These are phyloP conservation scores for Conger conger DNA, from an alignment of 2,113 vertebrate genomes.

Conservation along the genomic window DNA sequence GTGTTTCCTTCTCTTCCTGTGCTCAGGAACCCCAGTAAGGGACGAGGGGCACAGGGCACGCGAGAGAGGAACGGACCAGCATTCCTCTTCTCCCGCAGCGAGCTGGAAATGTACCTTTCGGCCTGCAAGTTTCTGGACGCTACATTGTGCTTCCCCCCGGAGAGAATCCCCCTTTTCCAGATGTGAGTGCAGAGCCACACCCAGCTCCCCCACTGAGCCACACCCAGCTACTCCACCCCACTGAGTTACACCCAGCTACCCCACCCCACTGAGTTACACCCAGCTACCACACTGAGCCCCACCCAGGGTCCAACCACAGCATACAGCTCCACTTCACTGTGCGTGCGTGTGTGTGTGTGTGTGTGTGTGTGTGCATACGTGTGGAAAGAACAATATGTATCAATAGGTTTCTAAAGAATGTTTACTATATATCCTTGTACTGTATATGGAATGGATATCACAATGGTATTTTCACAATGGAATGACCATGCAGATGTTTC, in stretches of 20 bases:
- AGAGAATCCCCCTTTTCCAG: slow-evolving; percentile 92
- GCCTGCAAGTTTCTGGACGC: slow-evolving; percentile 95
- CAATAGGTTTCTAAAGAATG: no score
- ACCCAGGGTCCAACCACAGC: no score
- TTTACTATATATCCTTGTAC: no score
- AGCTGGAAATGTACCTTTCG: slow-evolving; percentile 84
- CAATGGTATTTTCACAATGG: no score
- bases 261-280: no score
- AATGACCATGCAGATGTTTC: no score
- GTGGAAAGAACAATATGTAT: no score
- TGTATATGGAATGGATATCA: no score
- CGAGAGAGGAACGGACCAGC: slow-evolving; percentile 66
- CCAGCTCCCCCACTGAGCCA: neutral
- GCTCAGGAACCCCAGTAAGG: slow-evolving; percentile 69
- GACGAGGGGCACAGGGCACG: slow-evolving; percentile 47
- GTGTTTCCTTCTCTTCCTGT: slow-evolving; percentile 29
- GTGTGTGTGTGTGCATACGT: neutral
- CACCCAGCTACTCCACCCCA: neutral
- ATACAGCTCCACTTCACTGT: neutral
- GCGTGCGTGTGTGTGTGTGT: neutral
- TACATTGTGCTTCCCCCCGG: slow-evolving; percentile 85
- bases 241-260: neutral
- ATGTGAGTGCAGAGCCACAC: slow-evolving; percentile 76
- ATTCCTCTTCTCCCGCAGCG: slow-evolving; percentile 64
- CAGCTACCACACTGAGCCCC: no score